phyloP scores from a whole-genome alignment of 2,797 vertebrate genomes.

The Enteromius radiatus region DNA sequence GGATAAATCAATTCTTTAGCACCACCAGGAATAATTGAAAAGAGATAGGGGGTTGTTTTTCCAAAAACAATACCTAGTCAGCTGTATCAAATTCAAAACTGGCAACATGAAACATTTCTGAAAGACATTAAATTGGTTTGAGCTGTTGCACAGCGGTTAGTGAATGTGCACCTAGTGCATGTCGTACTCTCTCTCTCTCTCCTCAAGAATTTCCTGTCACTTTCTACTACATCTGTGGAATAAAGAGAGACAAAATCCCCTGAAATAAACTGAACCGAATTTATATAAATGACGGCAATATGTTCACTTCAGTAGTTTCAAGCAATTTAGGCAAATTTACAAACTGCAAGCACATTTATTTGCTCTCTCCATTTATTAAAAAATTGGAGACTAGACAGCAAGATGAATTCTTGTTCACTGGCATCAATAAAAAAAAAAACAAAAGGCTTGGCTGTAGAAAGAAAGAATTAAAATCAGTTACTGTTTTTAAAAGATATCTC shows the following conservation, averaged over 20 bases:
- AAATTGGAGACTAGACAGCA: constrained; percentile 21
- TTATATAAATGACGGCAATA: background rate
- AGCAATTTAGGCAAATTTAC: background rate
- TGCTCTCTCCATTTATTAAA: background rate
- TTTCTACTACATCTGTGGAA: background rate
- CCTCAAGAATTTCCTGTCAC: constrained; percentile 16
- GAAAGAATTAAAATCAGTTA: too few relatives aligned
- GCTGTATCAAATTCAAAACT: constrained; percentile 45
- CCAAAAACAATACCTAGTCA: constrained; percentile 27
- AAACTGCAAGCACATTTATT: background rate
- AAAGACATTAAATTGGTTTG: constrained; percentile 28
- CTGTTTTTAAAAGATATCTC: too few relatives aligned
- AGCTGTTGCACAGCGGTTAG: background rate
- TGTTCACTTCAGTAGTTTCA: background rate
- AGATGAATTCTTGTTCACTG: constrained; percentile 34
- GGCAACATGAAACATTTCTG: constrained; percentile 47
- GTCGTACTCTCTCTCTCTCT: background rate
- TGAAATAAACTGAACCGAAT: background rate
- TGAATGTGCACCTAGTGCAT: background rate
- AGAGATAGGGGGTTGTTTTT: constrained; percentile 21
- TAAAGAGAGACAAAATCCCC: background rate
- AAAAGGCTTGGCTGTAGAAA: background rate
- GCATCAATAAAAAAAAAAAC: constrained; percentile 20
- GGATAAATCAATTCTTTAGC: background rate
- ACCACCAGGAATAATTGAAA: constrained; percentile 13